Percentiles rank a stretch among this genome's conserved stretches.
These are phyloP conservation scores for Xyrauchen texanus DNA, from an alignment of 2,113 vertebrate species.

Conservation along the genomic window DNA sequence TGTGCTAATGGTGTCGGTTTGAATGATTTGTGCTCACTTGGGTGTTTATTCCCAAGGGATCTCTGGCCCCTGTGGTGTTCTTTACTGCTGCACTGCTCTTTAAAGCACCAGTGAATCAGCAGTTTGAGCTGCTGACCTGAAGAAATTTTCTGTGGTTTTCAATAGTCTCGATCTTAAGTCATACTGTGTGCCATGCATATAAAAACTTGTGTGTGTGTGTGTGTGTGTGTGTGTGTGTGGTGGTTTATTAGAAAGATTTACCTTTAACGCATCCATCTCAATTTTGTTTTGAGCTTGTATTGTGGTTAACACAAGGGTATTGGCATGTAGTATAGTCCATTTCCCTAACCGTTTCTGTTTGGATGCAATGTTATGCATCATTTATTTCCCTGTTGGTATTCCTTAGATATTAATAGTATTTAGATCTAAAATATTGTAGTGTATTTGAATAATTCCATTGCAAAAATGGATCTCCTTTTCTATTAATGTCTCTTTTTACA, in stretches of 20 bases:
- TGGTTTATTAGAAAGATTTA: too few species aligned
- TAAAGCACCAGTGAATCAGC: slow-evolving; percentile 41
- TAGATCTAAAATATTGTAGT: background rate
- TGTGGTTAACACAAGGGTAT: background rate
- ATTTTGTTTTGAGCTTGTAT: background rate
- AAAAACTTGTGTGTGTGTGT: too few species aligned
- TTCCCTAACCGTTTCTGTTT: background rate
- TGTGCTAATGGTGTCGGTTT: background rate
- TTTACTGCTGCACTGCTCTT: slow-evolving; percentile 51
- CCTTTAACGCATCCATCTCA: background rate
- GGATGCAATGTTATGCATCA: too few species aligned
- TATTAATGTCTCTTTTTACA: too few species aligned
- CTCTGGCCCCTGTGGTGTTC: slow-evolving; percentile 13
- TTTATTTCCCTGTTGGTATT: too few species aligned
- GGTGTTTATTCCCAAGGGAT: slow-evolving; percentile 25
- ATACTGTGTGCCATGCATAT: too few species aligned
- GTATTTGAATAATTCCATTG: too few species aligned
- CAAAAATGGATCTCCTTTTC: too few species aligned
- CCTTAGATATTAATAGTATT: too few species aligned
- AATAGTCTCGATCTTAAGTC: too few species aligned
- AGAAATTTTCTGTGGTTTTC: background rate
- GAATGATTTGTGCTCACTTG: background rate
- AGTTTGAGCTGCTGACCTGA: background rate
- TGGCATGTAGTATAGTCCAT: background rate
- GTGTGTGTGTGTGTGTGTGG: too few species aligned